Evolutionary conservation across 2,797 vertebrate genomes (phyloP).

Genomic region (Ateles fusciceps): DNA sequence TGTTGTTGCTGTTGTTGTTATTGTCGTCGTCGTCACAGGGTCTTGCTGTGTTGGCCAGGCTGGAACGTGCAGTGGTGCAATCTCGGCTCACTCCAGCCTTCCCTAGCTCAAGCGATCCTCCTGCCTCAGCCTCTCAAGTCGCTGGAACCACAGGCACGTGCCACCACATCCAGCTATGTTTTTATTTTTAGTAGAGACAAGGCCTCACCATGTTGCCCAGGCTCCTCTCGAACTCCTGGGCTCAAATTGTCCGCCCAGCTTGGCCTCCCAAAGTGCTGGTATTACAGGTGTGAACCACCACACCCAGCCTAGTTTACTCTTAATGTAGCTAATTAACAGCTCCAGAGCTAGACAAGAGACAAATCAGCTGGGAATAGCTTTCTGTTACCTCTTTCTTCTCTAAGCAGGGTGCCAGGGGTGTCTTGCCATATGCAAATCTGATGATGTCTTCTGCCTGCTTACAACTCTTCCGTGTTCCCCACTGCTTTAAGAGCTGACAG

Average conservation of each 20-base stretch:
- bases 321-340: neutral
- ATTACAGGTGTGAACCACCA: neutral
- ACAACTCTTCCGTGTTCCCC: neutral
- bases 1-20: too few species aligned
- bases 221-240: neutral
- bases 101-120: neutral
- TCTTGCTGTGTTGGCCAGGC: neutral
- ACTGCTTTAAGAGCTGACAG: neutral
- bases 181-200: neutral
- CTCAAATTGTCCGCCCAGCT: neutral
- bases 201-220: neutral
- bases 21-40: neutral
- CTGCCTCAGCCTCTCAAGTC: neutral
- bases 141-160: too few species aligned
- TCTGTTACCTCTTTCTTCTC: neutral
- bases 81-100: neutral
- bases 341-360: too few species aligned
- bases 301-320: neutral
- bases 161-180: neutral
- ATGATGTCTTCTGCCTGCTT: neutral
- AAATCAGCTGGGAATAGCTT: neutral
- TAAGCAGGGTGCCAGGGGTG: fast-evolving
- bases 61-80: neutral
- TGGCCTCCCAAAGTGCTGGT: neutral
- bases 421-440: neutral